Evolutionary conservation across 2,888 invertebrate species (phyloP), one percentile per base, ranked within the genome.

Genomic region (Pteria penguin): DNA sequence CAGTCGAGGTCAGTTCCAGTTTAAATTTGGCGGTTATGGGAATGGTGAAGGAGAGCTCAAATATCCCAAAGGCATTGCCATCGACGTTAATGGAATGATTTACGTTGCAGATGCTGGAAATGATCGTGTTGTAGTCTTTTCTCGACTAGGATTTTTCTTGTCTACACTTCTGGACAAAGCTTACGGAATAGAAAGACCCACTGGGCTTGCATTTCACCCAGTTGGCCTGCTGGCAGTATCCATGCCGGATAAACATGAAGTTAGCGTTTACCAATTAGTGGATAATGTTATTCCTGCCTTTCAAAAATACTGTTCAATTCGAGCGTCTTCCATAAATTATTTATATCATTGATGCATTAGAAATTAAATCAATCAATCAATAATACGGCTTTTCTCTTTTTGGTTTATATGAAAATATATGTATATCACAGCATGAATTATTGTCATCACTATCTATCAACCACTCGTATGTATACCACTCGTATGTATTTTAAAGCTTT

Each of bases 41-140:
- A 67, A 71, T 11, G 55, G 36, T 18, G 65, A 67, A 1, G 81
- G 80, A 0, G 67, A 79, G 27, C 65, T 84, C 8, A 72, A 72
- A 52, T 82, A 82, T 55, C 84, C 84, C 0, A 80, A 77, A 68
- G 82, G 81, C 18, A 55, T 82, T 2, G 73, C 76, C 27, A 54
- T 76, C 24, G 78, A 79, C 22, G 52, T 32, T 11, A 57, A 63
- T 57, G 81, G 78, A 22, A 27, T 70, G 18, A 62, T 84, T 2
- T 79, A 80, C 65, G 82, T 84, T 2, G 81, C 82, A 24, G 84
- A 84, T 75, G 80, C 84, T 31, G 84, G 84, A 11, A 84, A 82
- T 62, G 76, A 82, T 63, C 61, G 82, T 60, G 77, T 84, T 2
- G 78, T 82, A 8, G 69, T 79, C 36, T 84, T 77, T 66, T 71